These are phyloP conservation scores for Herpetotheres cachinnans DNA, from an alignment of 2,113 vertebrate genomes.

Conservation along the genomic window DNA sequence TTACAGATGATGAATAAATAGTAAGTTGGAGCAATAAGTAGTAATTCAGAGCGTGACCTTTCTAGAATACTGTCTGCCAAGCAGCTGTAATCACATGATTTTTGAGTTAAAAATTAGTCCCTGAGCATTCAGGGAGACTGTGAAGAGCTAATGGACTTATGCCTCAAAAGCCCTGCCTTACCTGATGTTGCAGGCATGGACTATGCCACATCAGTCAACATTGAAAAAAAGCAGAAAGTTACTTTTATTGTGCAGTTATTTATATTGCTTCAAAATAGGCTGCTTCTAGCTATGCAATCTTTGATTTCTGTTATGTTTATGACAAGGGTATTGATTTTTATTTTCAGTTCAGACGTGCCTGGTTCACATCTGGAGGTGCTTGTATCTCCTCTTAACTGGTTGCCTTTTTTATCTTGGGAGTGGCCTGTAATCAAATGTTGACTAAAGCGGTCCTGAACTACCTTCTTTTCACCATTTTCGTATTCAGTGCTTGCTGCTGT, in stretches of 20 bases:
- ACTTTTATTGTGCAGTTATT: neutral
- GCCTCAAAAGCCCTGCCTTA: neutral
- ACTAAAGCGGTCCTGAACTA: neutral
- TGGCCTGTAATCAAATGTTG: neutral
- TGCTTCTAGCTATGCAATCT: neutral
- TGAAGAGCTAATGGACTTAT: neutral
- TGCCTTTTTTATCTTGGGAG: neutral
- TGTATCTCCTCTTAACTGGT: neutral
- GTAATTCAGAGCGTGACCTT: neutral
- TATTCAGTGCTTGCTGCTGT: neutral
- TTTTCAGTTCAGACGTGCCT: neutral
- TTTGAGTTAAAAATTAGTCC: neutral
- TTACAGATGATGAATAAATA: neutral
- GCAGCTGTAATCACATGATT: neutral
- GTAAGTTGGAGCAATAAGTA: neutral
- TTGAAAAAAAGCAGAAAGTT: neutral
- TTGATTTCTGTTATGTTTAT: neutral
- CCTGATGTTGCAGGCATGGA: neutral
- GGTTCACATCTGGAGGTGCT: neutral
- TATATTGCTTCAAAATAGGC: neutral
- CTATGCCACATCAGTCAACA: rapidly evolving
- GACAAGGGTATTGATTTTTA: neutral
- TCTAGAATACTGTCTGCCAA: neutral
- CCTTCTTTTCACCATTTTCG: neutral
- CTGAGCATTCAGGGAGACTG: neutral